Evolutionary conservation across 35 echinoderm and acorn worm species (phyloP).

Genomic region (Anneissia japonica): DNA sequence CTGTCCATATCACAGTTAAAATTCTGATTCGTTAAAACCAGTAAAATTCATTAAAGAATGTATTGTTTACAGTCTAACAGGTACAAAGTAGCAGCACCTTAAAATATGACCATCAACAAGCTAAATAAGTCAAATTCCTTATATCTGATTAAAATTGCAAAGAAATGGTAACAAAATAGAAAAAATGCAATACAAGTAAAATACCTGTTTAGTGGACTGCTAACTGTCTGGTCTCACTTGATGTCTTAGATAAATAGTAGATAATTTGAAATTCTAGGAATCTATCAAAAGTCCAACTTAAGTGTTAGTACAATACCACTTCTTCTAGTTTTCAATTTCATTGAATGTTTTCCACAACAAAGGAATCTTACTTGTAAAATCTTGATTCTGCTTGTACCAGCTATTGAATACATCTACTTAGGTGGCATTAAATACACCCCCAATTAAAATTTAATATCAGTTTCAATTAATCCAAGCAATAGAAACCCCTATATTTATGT

Average conservation of each 20-base stretch:
- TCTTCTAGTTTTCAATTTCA: too few relatives aligned
- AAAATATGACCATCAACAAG: not conserved
- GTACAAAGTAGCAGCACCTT: not conserved
- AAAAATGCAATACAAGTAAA: not conserved
- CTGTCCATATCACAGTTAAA: not conserved
- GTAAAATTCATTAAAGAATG: not conserved
- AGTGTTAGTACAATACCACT: not conserved
- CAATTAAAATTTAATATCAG: not conserved
- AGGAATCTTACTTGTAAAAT: not conserved
- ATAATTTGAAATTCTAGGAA: not conserved
- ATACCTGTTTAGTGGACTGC: not conserved
- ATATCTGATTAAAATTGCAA: not conserved
- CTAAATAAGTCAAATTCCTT: not conserved
- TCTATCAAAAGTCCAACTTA: not conserved
- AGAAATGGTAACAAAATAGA: not conserved
- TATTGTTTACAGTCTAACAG: not conserved
- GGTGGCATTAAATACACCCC: not conserved
- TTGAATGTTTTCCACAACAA: not conserved
- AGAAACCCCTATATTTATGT: not conserved
- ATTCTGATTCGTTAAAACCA: not conserved
- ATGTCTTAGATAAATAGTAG: not conserved
- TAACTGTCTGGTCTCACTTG: not conserved
- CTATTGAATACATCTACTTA: not conserved
- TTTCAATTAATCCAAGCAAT: too few relatives aligned
- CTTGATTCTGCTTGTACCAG: not conserved